phyloP scores from a whole-genome alignment of 2,113 vertebrate genomes.

The Henicopernis longicauda region DNA sequence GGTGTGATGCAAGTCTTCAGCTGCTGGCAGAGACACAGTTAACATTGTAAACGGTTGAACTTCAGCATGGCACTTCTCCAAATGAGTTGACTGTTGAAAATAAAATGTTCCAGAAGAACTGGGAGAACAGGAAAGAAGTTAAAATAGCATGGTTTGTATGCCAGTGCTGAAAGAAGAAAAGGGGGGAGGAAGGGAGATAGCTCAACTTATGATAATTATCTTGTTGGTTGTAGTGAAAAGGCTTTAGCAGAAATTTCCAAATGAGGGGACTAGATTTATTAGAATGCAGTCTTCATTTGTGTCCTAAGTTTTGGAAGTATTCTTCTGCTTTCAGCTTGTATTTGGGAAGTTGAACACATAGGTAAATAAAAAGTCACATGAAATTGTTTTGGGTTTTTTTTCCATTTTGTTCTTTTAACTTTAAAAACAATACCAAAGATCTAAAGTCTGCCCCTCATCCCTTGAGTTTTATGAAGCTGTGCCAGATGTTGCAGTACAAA shows the following conservation, averaged over 20 bases:
- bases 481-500: not conserved
- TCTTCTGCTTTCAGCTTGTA: constrained; percentile 23
- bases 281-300: constrained; percentile 12
- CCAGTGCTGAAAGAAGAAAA: constrained; percentile 74
- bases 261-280: not conserved
- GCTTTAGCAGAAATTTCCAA: constrained; percentile 37
- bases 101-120: constrained; percentile 87
- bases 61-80: constrained; percentile 79
- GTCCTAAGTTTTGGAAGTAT: constrained; percentile 7
- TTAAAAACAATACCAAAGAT: not conserved
- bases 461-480: not conserved
- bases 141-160: constrained; percentile 80
- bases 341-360: not conserved
- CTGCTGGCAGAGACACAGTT: constrained; percentile 77
- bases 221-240: constrained; percentile 21
- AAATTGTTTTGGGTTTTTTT: not conserved
- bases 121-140: constrained; percentile 85
- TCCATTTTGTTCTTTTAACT: not conserved
- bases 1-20: constrained; percentile 41
- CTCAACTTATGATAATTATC: constrained; percentile 57
- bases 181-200: constrained; percentile 61
- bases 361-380: constrained; percentile 7
- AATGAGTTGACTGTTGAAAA: constrained; percentile 83
- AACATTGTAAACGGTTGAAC: constrained; percentile 77
- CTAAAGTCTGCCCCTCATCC: not conserved